Conservation (phyloP, 2,797 vertebrate genomes). For the Limosa lapponica region DNA sequence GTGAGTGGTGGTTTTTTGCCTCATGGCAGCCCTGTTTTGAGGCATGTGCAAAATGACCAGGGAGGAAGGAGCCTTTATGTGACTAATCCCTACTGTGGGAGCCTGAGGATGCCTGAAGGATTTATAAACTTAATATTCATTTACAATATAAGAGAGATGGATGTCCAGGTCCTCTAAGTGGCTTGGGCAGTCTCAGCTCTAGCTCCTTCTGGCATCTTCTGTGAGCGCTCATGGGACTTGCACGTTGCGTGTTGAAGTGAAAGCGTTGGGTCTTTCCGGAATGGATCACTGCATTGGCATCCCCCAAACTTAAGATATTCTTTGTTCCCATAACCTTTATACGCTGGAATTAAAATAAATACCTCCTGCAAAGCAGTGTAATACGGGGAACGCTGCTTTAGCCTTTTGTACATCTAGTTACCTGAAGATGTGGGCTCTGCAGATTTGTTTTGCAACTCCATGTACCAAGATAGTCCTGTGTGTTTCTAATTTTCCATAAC, state of each 20-base stretch:
- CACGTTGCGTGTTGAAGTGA: background rate
- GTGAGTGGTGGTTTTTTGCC: constrained; percentile 77
- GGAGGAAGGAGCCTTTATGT: background rate
- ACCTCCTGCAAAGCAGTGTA: background rate
- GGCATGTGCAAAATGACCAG: background rate
- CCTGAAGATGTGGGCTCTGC: background rate
- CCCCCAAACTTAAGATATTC: background rate
- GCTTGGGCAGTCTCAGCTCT: background rate
- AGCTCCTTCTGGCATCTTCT: background rate
- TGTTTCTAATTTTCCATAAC: constrained; percentile 47
- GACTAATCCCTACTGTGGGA: background rate
- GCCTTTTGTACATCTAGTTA: background rate
- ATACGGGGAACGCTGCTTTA: background rate
- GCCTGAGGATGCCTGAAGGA: background rate
- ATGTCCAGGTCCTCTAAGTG: background rate
- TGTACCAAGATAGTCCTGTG: background rate
- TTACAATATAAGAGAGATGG: background rate
- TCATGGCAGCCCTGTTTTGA: background rate
- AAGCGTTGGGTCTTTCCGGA: background rate
- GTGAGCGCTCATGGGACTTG: background rate
- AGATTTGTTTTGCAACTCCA: background rate
- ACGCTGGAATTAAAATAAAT: background rate
- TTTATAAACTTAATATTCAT: background rate
- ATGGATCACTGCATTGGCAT: background rate
- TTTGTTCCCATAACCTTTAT: background rate